Evolutionary conservation across 2,113 vertebrate species (phyloP).

Genomic region (Glaucidium brasilianum): DNA sequence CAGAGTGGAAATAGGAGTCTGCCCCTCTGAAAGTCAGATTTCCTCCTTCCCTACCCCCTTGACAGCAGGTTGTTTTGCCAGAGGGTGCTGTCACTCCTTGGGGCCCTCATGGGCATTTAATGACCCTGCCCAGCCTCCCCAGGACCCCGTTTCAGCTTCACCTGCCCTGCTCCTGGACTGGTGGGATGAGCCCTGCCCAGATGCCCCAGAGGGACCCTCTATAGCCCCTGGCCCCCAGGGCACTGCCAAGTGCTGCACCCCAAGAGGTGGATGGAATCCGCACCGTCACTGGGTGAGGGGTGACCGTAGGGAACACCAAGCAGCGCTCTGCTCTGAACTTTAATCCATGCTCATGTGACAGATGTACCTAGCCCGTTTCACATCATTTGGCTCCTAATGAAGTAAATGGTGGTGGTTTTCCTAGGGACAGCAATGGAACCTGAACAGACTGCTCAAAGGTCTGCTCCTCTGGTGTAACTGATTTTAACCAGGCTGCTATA

Average conservation of each 20-base stretch:
- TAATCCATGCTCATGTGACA: not conserved
- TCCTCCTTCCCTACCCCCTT: not conserved
- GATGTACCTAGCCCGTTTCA: not conserved
- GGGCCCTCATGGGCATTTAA: no score
- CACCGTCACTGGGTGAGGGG: not conserved
- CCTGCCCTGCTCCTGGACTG: not conserved
- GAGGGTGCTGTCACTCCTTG: not conserved
- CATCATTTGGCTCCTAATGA: not conserved
- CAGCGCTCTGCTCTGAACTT: not conserved
- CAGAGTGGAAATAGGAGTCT: not conserved
- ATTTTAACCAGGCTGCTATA: not conserved
- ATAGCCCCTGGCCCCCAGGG: not conserved
- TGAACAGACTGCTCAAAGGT: not conserved
- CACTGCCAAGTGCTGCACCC: not conserved
- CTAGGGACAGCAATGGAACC: not conserved
- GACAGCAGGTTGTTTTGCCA: not conserved
- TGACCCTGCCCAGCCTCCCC: not conserved
- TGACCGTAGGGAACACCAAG: not conserved
- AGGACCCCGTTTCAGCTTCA: not conserved
- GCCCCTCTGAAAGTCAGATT: not conserved
- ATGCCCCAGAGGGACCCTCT: rapidly evolving
- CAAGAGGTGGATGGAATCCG: not conserved
- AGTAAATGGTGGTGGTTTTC: not conserved
- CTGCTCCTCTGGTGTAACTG: not conserved
- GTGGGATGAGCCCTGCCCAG: not conserved